Evolutionary conservation across 2,888 invertebrate genomes (phyloP).

Genomic region (Muscina levida): DNA sequence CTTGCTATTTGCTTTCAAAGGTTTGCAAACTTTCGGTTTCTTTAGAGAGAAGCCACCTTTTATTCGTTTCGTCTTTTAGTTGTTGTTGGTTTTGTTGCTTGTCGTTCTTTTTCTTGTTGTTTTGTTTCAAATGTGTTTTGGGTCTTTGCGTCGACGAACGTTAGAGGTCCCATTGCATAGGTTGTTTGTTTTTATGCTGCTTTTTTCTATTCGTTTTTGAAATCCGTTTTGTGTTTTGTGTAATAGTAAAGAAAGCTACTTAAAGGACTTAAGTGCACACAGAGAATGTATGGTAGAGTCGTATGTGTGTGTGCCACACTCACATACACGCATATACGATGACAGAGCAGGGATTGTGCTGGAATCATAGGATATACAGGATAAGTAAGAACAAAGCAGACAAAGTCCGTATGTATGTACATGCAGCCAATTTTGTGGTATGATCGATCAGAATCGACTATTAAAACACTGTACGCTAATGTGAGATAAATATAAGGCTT

Average conservation of each 20-base stretch:
- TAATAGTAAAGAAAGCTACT: slow-evolving; percentile 58
- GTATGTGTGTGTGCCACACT: background rate
- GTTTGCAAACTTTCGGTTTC: slow-evolving; percentile 6
- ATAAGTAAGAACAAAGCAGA: too few species aligned
- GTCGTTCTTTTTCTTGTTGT: too few species aligned
- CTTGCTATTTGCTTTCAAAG: slow-evolving; percentile 5
- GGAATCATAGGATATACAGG: too few species aligned
- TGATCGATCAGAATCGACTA: too few species aligned
- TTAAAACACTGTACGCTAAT: too few species aligned
- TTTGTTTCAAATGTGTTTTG: background rate
- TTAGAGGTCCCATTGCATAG: slow-evolving; percentile 42
- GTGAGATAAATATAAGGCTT: too few species aligned
- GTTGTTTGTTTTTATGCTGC: slow-evolving; percentile 24
- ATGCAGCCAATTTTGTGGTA: too few species aligned
- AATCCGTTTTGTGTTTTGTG: slow-evolving; percentile 52
- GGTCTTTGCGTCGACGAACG: background rate
- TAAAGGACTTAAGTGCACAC: slow-evolving; percentile 39
- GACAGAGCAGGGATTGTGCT: background rate
- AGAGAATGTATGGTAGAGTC: background rate
- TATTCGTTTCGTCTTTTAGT: too few species aligned
- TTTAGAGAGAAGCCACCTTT: too few species aligned
- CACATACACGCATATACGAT: background rate
- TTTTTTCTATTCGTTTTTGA: slow-evolving; percentile 22
- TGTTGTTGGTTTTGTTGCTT: too few species aligned
- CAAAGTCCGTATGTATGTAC: too few species aligned